These are phyloP conservation scores for Gallinago paraguaiae DNA, from an alignment of 2,113 vertebrate species.

Conservation along the genomic window DNA sequence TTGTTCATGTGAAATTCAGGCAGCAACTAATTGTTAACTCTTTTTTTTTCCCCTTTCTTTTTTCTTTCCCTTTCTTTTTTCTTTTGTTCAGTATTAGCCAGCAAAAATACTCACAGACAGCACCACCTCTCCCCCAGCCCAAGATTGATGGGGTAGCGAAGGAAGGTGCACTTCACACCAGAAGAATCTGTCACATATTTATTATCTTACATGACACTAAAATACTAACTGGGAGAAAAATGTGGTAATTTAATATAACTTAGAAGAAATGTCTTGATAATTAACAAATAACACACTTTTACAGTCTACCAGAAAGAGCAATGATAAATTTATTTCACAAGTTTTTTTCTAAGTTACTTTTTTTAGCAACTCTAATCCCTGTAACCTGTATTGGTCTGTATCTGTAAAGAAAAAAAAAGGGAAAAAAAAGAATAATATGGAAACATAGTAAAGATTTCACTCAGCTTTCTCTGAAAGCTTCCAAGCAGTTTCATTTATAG, in stretches of 20 bases:
- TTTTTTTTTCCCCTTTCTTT: background rate
- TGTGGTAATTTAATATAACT: background rate
- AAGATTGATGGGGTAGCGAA: background rate
- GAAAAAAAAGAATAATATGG: background rate
- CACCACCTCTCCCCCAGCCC: background rate
- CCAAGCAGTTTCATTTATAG: background rate
- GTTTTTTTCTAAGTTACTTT: background rate
- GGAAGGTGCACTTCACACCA: background rate
- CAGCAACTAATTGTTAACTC: background rate
- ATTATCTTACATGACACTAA: background rate
- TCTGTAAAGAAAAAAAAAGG: background rate
- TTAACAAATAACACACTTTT: conserved; percentile 10
- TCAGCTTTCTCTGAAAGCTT: background rate
- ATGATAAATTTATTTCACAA: conserved; percentile 14
- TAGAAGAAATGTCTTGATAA: conserved; percentile 36
- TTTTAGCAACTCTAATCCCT: background rate
- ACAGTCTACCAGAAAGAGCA: background rate
- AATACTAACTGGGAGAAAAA: conserved; percentile 4
- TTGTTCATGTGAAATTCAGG: background rate
- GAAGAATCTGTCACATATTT: background rate
- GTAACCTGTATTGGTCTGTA: background rate
- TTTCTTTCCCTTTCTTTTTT: background rate
- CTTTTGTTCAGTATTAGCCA: background rate
- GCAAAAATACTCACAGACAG: background rate
- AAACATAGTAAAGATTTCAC: background rate